Base-by-base conservation (phyloP, 2,113 vertebrate genomes). In the Caloenas nicobarica region DNA sequence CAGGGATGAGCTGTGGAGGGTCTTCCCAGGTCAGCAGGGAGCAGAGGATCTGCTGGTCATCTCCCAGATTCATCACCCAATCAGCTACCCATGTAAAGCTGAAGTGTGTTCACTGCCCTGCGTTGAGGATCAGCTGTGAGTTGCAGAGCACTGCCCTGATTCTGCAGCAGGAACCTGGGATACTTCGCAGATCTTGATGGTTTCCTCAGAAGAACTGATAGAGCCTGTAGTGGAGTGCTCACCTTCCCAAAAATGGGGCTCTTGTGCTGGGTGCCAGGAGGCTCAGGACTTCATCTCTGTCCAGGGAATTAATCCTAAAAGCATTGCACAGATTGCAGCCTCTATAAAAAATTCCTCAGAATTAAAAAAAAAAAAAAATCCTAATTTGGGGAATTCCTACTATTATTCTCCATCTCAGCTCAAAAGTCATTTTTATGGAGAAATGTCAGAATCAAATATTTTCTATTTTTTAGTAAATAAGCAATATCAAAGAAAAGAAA, bases 201-300 rank as follows among this genome's bases (percentile, higher is more conserved):
- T 65, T 68, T 31, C 44, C 29, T 80, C 0, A 0, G 26, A 19
- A 46, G 29, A 72, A 72, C 31, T 1, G 5, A 44, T 5, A 58
- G 44, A 68, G 8, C 42, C 33, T 81, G 26, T 36, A 57, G n/a
- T 18, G 11, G 56, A 68, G 33, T 33, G 51, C 46, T 85, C 65
- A 29, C 2, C 1, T 62, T 91, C 38, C 36, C 60, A 5, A 64
- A 85, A 82, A 10, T 1, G 0, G 0, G 56, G 48, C 15, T 34
- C 16, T 42, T 72, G 33, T 44, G 33, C 62, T n/a, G 2, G 7
- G 13, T 88, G 50, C 29, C 64, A 44, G 53, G 46, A 88, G n/a
- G 15, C 42, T 94, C 74, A 88, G 48, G 51, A 28, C 16, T 78
- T 76, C 38, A 61, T 23, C 28, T 81, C 58, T 4, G 2, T 48